Percentiles rank a stretch among this genome's conserved stretches.
Conservation (phyloP, 2,113 vertebrate genomes). For the Monopterus albus region DNA sequence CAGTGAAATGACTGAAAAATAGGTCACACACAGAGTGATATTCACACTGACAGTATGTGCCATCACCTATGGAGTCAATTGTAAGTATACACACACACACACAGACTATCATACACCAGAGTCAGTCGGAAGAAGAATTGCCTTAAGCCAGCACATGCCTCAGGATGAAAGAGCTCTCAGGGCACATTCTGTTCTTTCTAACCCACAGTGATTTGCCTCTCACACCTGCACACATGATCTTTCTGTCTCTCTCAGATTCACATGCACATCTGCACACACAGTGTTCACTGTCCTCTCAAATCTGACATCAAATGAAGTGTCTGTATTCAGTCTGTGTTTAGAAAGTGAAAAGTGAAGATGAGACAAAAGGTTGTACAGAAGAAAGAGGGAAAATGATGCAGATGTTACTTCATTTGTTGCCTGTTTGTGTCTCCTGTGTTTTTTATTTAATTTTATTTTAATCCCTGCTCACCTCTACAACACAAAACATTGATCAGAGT, state of each 20-base stretch:
- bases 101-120: constrained; percentile 9
- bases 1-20: constrained; percentile 64
- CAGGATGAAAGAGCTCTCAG: constrained; percentile 59
- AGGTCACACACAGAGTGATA: constrained; percentile 66
- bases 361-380: neutral
- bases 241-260: constrained; percentile 1
- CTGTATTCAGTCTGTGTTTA: neutral
- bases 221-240: constrained; percentile 15
- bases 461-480: neutral
- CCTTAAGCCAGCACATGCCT: constrained; percentile 67
- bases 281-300: no score
- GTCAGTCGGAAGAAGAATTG: constrained; percentile 71
- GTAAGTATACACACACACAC: constrained; percentile 32
- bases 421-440: neutral
- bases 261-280: no score
- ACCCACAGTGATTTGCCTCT: constrained; percentile 20
- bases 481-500: constrained; percentile 5
- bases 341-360: neutral
- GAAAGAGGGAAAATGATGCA: neutral
- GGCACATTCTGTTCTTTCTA: constrained; percentile 48
- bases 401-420: neutral
- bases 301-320: constrained; percentile 14
- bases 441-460: constrained; percentile 3
- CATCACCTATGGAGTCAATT: constrained; percentile 59
- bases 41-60: constrained; percentile 42